Evolutionary conservation across 2,888 invertebrate genomes (phyloP), one percentile per base, ranked within the genome.

Genomic region (Eilema depressum): DNA sequence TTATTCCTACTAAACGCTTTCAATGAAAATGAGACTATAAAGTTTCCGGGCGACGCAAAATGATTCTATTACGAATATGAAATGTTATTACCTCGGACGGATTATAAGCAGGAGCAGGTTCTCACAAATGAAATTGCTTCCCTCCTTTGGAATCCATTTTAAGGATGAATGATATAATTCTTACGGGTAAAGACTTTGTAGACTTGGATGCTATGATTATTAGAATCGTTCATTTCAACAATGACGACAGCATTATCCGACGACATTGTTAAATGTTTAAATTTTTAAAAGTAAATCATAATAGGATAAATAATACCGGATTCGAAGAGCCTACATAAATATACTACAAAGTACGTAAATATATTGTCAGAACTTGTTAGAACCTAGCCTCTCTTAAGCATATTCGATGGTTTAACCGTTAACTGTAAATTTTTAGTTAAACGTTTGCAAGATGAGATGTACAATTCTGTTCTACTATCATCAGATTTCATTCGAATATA

Each of bases 1-100:
- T 93, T 93, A 93, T 93, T 91, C 89, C 89, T 92, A 93, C 94
- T 94, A 94, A 95, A 93, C 94, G 94, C 91, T 94, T 92, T 89
- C 94, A 93, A 94, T 95, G 94, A 95, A 94, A 95, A 95, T 93
- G 94, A 94, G 94, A 94, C 94, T 94, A 94, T 95, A 95, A 95
- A 95, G 91, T 95, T 94, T 92, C 93, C 90, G 89, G 87, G 92
- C 93, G 94, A 93, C 94, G 93, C 91, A 91, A 91, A 95, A 93
- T 94, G 94, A 95, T 95, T 95, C 94, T 94, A 95, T 95, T 95
- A 95, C 93, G 95, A 95, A 95, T 95, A 94, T 95, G 95, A 95
- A 95, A 95, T 94, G 94, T 93, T 95, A 95, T 95, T 95, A 95
- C 94, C 91, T 93, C 88, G 93, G 94, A 95, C 92, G 95, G 94